phyloP scores from a whole-genome alignment of 2,888 invertebrate species.

The Caenorhabditis auriculariae region DNA sequence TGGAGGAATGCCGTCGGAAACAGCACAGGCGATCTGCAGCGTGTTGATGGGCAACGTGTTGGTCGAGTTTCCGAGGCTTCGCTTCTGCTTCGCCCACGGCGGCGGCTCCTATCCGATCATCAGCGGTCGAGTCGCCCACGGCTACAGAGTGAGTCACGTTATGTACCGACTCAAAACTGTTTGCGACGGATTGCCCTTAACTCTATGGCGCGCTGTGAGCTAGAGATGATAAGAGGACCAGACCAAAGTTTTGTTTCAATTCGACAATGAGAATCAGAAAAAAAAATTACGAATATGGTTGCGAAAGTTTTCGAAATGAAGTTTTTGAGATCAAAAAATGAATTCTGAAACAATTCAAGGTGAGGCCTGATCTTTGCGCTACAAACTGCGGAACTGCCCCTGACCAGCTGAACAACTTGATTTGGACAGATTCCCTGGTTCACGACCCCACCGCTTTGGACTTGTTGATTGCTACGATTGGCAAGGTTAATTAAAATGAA shows the following conservation, averaged over 20 bases:
- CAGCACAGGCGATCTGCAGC: conserved; percentile 68
- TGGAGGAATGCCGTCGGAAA: conserved; percentile 70
- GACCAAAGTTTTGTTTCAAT: too few species aligned
- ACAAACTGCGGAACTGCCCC: conserved; percentile 65
- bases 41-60: conserved; percentile 69
- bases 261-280: too few species aligned
- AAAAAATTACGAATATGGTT: background rate
- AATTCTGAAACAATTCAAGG: conserved; percentile 57
- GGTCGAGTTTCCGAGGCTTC: conserved; percentile 66
- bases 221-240: too few species aligned
- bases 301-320: background rate
- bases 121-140: conserved; percentile 68
- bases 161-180: background rate
- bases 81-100: conserved; percentile 69
- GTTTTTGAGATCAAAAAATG: background rate
- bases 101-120: conserved; percentile 70
- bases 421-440: conserved; percentile 69
- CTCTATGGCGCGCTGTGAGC: conserved; percentile 8
- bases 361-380: conserved; percentile 70
- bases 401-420: conserved; percentile 64
- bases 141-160: conserved; percentile 41
- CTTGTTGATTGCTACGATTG: conserved; percentile 67
- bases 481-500: conserved; percentile 63
- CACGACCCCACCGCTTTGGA: conserved; percentile 67
- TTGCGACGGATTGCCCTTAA: background rate